phyloP scores from a whole-genome alignment of 35 echinoderm and acorn worm genomes.

The Apostichopus parvimensis region DNA sequence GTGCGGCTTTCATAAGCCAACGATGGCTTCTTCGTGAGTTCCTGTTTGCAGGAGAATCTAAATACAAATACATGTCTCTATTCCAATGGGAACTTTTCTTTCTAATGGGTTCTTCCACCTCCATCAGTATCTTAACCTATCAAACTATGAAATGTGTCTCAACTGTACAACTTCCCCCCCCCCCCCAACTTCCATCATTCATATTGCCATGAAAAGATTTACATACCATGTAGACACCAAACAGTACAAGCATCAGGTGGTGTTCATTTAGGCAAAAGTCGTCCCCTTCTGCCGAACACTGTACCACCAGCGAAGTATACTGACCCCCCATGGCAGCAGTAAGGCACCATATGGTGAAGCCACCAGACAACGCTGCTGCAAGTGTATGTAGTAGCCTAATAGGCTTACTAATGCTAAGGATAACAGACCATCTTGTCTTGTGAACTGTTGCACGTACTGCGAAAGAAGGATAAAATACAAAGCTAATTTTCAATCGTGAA shows the following conservation, averaged over 20 bases:
- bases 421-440: slow-evolving; percentile 70
- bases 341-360: slow-evolving; percentile 58
- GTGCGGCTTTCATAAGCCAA: no score
- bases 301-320: slow-evolving; percentile 41
- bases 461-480: slow-evolving; percentile 9
- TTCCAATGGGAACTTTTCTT: no score
- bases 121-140: no score
- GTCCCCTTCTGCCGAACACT: slow-evolving; percentile 15
- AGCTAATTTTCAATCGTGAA: not conserved
- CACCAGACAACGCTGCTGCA: slow-evolving; percentile 52
- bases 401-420: slow-evolving; percentile 64
- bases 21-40: no score
- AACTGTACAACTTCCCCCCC: not conserved
- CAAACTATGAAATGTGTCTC: no score
- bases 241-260: slow-evolving; percentile 79
- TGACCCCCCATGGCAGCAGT: slow-evolving; percentile 42
- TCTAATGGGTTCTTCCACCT: no score
- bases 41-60: no score
- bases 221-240: slow-evolving; percentile 78
- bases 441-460: slow-evolving; percentile 67
- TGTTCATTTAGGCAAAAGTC: slow-evolving; percentile 58
- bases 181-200: no score
- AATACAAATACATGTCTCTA: no score
- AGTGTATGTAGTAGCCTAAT: slow-evolving; percentile 57
- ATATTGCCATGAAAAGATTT: not conserved